These are phyloP conservation scores for Gadus macrocephalus DNA, from an alignment of 2,113 vertebrate species.

Conservation along the genomic window DNA sequence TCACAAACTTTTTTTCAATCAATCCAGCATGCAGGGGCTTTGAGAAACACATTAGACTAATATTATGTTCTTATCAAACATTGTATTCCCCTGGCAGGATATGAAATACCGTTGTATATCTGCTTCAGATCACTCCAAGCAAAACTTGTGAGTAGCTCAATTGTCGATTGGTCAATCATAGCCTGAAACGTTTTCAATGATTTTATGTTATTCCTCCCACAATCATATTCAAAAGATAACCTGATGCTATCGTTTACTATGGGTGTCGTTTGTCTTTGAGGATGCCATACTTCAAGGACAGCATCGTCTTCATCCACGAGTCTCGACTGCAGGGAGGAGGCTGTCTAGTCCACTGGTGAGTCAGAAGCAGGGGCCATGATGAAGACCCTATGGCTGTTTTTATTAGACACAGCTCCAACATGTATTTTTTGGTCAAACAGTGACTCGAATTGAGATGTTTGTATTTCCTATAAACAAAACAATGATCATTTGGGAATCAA, in stretches of 20 bases:
- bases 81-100: conserved; percentile 63
- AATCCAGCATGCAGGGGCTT: too few species aligned
- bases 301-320: conserved; percentile 87
- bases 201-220: not conserved
- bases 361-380: not conserved
- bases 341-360: conserved; percentile 91
- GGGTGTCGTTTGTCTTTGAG: conserved; percentile 50
- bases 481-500: not conserved
- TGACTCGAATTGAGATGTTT: not conserved
- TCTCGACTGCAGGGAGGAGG: conserved; percentile 81
- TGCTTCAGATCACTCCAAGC: conserved; percentile 75
- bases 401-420: not conserved
- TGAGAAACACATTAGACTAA: too few species aligned
- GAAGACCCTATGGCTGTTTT: not conserved
- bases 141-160: conserved; percentile 82
- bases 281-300: conserved; percentile 86
- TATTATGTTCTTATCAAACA: not conserved
- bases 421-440: not conserved
- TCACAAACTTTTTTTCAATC: too few species aligned
- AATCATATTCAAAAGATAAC: too few species aligned
- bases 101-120: conserved; percentile 87
- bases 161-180: not conserved
- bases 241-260: not conserved
- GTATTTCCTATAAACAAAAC: not conserved
- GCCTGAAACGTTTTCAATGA: not conserved